Percentiles rank a stretch among this genome's conserved stretches.
Evolutionary conservation across 2,797 vertebrate species (phyloP).

Genomic region (Cichlasoma orientale): DNA sequence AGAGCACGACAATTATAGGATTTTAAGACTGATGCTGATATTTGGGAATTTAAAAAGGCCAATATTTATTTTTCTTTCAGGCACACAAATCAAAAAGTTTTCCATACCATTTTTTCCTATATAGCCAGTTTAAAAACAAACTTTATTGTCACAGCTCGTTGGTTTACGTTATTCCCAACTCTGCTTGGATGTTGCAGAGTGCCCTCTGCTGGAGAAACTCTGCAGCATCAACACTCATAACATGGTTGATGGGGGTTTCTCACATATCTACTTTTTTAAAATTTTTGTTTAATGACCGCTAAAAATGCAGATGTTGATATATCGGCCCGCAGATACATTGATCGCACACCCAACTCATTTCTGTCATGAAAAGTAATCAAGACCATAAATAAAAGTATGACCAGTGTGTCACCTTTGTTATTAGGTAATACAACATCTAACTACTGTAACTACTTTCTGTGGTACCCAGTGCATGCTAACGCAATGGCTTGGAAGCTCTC

Average conservation of each 20-base stretch:
- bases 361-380: too few species aligned
- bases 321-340: background rate
- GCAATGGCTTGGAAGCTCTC: background rate
- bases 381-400: background rate
- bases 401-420: too few species aligned
- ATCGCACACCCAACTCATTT: too few species aligned
- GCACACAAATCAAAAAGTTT: background rate
- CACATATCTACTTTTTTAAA: background rate
- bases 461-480: background rate
- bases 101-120: background rate
- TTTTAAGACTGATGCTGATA: too few species aligned
- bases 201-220: background rate
- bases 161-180: too few species aligned
- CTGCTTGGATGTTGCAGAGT: background rate
- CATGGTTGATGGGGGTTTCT: background rate
- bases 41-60: too few species aligned
- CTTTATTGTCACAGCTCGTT: too few species aligned
- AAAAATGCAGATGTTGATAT: background rate
- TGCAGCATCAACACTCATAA: background rate
- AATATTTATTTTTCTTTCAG: fast-evolving
- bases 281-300: background rate
- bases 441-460: background rate
- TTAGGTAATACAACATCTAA: background rate
- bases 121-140: background rate
- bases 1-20: too few species aligned